Evolutionary conservation across 2,113 vertebrate genomes (phyloP).

Genomic region (Myrmecophaga tridactyla): DNA sequence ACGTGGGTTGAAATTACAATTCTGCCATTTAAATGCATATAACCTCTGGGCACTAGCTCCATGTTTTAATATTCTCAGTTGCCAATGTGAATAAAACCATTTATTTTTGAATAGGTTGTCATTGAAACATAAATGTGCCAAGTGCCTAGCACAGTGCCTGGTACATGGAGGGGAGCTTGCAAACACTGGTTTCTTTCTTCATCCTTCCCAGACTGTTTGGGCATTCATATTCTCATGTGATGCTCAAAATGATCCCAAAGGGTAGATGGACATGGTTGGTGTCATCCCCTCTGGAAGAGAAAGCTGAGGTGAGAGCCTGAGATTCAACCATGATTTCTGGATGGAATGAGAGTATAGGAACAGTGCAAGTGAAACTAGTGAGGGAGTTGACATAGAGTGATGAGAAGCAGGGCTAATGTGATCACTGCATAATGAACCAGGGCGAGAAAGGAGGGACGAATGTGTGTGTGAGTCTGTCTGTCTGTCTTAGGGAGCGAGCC

Average conservation of each 20-base stretch:
- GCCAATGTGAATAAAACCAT: background rate
- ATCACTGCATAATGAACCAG: background rate
- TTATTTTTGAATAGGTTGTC: background rate
- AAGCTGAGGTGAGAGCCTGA: background rate
- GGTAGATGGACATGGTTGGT: fast-evolving
- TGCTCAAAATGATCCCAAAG: background rate
- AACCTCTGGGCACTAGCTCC: background rate
- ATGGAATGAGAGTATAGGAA: background rate
- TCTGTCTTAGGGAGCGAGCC: background rate
- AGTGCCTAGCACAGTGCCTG: background rate
- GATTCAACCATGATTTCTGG: background rate
- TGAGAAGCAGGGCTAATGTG: background rate
- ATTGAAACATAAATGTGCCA: no score
- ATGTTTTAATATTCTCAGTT: background rate
- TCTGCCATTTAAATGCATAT: background rate
- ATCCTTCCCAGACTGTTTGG: background rate
- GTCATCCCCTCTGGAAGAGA: background rate
- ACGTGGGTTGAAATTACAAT: background rate
- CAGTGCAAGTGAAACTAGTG: fast-evolving
- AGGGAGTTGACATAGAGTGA: background rate
- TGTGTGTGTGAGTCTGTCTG: background rate
- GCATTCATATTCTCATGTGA: fast-evolving
- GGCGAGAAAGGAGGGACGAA: background rate
- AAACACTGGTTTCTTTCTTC: fast-evolving
- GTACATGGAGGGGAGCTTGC: background rate